Base-by-base conservation (phyloP, 2,888 invertebrate species). In the Microchrysa polita region DNA sequence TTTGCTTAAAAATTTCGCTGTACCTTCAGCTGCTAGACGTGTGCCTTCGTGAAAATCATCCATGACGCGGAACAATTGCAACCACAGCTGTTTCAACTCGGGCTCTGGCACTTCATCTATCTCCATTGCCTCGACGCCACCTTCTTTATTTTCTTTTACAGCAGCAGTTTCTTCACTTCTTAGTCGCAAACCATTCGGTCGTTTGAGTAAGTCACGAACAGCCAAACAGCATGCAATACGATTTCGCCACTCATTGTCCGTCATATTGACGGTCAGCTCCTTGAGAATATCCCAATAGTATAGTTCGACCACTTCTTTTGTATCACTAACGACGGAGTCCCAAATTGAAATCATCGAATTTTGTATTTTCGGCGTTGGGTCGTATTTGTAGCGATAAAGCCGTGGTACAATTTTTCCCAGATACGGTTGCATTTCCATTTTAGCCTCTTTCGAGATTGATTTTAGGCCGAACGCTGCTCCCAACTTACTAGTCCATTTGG, bases 401-500 rank as follows among this genome's bases (percentile, higher is more conserved):
- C 94, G 91, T 14, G 97, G 96, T 61, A 96, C 91, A 74, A 97
- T 95, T 82, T 91, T 91, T 0, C 94, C 92, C 77, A 97, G 83
- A 83, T 94, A 92, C 9, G 92, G 91, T 69, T 93, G 89, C 77
- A 97, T 87, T 82, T 95, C 93, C 20, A 92, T 92, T 1, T 93
- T 93, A 23, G 96, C 95, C 80, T 92, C 91, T 73, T 91, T 87
- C 0, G 96, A 94, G 74, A 97, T 93, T 0, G 92, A 93, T 67
- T 94, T 92, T 83, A 97, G 93, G 0, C 97, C 97, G 85, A 96
- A 95, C 0, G 96, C 96, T 9, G 97, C 96, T 10, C 97, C 97
- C 87, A 82, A 69, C 82, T 95, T 95, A 7, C 96, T 95, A 79
- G 95, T 96, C 97, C 97, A 98, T 72, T 93, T 88, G 1, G 96